phyloP scores from a whole-genome alignment of 2,797 vertebrate species.

The Intellagama lesueurii region DNA sequence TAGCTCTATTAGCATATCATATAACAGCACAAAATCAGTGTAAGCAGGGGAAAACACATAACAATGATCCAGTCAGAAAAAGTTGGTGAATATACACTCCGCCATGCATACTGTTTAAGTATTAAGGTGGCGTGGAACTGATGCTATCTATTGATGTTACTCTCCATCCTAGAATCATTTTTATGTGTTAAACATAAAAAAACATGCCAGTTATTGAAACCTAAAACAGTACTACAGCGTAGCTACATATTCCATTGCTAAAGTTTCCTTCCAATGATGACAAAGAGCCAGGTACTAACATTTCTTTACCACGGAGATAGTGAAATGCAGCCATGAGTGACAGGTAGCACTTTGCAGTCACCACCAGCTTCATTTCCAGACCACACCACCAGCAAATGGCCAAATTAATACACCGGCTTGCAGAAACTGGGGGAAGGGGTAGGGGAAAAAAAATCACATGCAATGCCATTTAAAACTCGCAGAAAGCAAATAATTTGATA shows the following conservation, averaged over 20 bases:
- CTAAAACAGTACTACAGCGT: background rate
- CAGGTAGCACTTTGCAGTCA: background rate
- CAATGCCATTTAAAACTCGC: background rate
- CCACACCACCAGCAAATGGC: background rate
- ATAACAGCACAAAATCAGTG: background rate
- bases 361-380: background rate
- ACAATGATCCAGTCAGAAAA: background rate
- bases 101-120: background rate
- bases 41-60: background rate
- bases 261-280: background rate
- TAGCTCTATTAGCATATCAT: background rate
- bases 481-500: background rate
- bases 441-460: background rate
- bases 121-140: background rate
- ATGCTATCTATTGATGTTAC: background rate
- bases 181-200: background rate
- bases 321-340: background rate
- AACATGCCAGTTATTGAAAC: background rate
- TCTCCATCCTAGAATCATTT: background rate
- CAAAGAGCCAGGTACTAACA: background rate
- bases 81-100: background rate
- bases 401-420: background rate
- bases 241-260: background rate
- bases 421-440: background rate
- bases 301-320: background rate